A percentile compares a stretch with the other conserved stretches of the same genome.
Conservation (phyloP, 2,113 vertebrate species). For the Perccottus glenii region DNA sequence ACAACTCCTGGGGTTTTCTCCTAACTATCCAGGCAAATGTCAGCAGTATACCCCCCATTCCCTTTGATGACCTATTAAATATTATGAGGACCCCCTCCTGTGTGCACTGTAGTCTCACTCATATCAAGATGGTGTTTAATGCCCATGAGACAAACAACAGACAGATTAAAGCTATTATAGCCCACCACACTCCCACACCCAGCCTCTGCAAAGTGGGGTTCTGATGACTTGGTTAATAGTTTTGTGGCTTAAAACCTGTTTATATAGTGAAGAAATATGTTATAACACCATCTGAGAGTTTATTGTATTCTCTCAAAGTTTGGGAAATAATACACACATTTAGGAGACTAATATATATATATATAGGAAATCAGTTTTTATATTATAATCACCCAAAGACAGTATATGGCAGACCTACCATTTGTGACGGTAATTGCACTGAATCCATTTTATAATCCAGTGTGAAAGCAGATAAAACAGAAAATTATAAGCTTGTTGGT, state of each 20-base stretch:
- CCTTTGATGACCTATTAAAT: conserved; percentile 87
- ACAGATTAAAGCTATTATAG: conserved; percentile 80
- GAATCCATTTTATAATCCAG: too few relatives aligned
- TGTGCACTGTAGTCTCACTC: conserved; percentile 77
- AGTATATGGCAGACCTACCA: too few relatives aligned
- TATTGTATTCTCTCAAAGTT: conserved; percentile 30
- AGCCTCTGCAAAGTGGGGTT: conserved; percentile 74
- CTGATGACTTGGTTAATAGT: conserved; percentile 78
- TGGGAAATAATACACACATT: not conserved
- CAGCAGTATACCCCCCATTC: conserved; percentile 82
- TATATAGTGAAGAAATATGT: conserved; percentile 51
- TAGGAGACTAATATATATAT: not conserved
- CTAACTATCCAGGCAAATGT: conserved; percentile 83
- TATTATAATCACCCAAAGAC: too few relatives aligned
- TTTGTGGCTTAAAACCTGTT: conserved; percentile 70
- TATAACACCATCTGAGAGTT: conserved; percentile 49
- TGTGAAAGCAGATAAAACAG: too few relatives aligned
- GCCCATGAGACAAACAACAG: conserved; percentile 84
- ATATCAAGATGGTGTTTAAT: conserved; percentile 84
- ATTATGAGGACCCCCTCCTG: conserved; percentile 83
- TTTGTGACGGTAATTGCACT: too few relatives aligned
- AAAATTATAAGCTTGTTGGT: too few relatives aligned
- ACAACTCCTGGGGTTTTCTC: conserved; percentile 83
- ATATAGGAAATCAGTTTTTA: too few relatives aligned
- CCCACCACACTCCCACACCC: conserved; percentile 74